phyloP scores from a whole-genome alignment of 2,888 invertebrate species.

The Drosophila antonietae region DNA sequence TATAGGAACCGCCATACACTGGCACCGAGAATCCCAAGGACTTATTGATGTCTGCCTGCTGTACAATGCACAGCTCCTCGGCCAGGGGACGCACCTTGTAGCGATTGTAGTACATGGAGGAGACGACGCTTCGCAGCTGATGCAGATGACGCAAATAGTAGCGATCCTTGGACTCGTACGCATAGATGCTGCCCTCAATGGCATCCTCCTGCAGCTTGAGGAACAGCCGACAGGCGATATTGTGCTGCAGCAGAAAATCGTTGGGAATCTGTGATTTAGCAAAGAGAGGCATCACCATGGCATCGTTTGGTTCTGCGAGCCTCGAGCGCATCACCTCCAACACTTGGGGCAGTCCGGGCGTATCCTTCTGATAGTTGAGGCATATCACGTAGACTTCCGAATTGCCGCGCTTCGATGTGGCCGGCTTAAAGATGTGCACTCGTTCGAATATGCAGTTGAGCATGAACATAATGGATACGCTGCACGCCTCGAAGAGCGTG shows the following conservation, averaged over 20 bases:
- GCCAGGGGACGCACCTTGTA: slow-evolving; percentile 87
- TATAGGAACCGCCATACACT: slow-evolving; percentile 86
- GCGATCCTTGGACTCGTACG: slow-evolving; percentile 85
- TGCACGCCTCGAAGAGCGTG: slow-evolving; percentile 94
- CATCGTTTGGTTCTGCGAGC: slow-evolving; percentile 44
- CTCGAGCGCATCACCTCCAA: slow-evolving; percentile 62
- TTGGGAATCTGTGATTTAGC: slow-evolving; percentile 86
- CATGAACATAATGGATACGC: slow-evolving; percentile 91
- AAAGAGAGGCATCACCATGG: slow-evolving; percentile 86
- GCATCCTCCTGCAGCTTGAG: slow-evolving; percentile 88
- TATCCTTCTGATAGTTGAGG: slow-evolving; percentile 82
- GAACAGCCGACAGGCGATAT: slow-evolving; percentile 88
- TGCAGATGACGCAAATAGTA: slow-evolving; percentile 82
- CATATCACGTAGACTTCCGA: slow-evolving; percentile 96
- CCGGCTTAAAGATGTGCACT: slow-evolving; percentile 93
- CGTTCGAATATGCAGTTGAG: slow-evolving; percentile 90
- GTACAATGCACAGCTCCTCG: slow-evolving; percentile 85
- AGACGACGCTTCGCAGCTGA: slow-evolving; percentile 85
- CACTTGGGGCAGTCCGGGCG: slow-evolving; percentile 56
- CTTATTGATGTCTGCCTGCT: slow-evolving; percentile 85
- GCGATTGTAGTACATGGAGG: slow-evolving; percentile 86
- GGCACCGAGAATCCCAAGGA: slow-evolving; percentile 78
- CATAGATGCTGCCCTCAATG: slow-evolving; percentile 88
- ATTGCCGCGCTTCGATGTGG: slow-evolving; percentile 97
- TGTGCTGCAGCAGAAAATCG: slow-evolving; percentile 88